Percentiles rank a stretch among this genome's conserved stretches.
These are phyloP conservation scores for Bradypodion ventrale DNA, from an alignment of 2,797 vertebrate genomes.

Conservation along the genomic window DNA sequence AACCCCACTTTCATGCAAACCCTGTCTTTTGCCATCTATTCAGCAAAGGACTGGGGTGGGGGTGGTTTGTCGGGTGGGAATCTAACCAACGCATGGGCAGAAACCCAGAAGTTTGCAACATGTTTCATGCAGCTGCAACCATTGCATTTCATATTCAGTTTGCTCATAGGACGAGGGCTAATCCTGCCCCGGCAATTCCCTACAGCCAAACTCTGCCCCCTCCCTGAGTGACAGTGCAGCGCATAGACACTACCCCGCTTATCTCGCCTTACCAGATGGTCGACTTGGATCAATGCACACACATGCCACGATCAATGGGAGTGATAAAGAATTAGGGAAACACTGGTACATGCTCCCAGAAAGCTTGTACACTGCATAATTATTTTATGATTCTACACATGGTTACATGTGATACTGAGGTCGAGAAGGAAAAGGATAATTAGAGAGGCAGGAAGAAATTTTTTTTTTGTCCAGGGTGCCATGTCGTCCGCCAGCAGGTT, in stretches of 20 bases:
- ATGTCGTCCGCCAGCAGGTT: constrained; percentile 80
- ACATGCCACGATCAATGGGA: constrained; percentile 99
- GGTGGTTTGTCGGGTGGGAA: constrained; percentile 22
- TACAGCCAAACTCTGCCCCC: constrained; percentile 99
- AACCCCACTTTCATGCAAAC: constrained; percentile 39
- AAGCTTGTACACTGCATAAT: constrained; percentile 89
- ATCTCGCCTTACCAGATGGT: constrained; percentile 99
- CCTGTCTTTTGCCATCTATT: constrained; percentile 50
- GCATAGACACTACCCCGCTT: constrained; percentile 99
- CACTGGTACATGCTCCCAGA: constrained; percentile 92
- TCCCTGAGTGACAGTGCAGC: constrained; percentile 99
- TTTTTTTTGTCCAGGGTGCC: constrained; percentile 67
- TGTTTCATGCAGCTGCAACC: constrained; percentile 81
- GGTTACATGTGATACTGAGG: constrained; percentile 88
- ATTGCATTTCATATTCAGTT: constrained; percentile 99
- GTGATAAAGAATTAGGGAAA: constrained; percentile 99
- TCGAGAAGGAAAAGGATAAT: constrained; percentile 84
- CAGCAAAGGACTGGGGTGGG: constrained; percentile 23
- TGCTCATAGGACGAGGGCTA: constrained; percentile 99
- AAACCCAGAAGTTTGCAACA: constrained; percentile 80
- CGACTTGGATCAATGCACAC: constrained; percentile 99
- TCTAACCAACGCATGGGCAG: constrained; percentile 71
- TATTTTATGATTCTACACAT: constrained; percentile 90
- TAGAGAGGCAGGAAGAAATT: constrained; percentile 82
- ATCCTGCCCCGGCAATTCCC: constrained; percentile 99